Percentiles rank a stretch among this genome's conserved stretches.
Evolutionary conservation across 2,797 vertebrate genomes (phyloP).

Genomic region (Hozukius guyotensis): DNA sequence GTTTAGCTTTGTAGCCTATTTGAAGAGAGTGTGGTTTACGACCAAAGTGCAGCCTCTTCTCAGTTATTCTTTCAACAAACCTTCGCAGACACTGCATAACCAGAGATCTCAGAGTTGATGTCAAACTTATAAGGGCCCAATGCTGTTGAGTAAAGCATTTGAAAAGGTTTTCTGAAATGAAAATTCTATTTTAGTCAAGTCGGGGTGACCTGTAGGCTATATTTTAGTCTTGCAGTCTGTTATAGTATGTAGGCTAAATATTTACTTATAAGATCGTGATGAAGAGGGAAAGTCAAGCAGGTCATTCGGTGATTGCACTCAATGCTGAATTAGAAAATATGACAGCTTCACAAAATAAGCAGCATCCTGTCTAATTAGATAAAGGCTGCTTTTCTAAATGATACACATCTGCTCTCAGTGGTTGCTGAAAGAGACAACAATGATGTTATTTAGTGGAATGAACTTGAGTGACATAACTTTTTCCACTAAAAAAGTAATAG

Average conservation of each 20-base stretch:
- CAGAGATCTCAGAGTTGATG: slow-evolving; percentile 21
- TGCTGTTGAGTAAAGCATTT: background rate
- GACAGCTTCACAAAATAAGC: background rate
- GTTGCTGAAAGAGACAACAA: background rate
- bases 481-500: background rate
- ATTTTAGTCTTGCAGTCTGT: background rate
- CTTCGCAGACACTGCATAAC: background rate
- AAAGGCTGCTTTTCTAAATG: background rate
- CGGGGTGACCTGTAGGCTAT: background rate
- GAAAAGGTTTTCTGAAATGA: background rate
- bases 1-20: slow-evolving; percentile 52
- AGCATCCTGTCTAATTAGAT: background rate
- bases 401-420: background rate
- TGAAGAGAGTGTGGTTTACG: slow-evolving; percentile 56
- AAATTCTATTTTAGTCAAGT: background rate
- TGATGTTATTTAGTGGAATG: background rate
- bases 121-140: background rate
- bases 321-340: background rate
- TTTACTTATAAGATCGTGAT: background rate
- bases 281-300: background rate
- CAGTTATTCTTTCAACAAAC: slow-evolving; percentile 45
- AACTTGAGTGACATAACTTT: background rate
- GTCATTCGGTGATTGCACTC: background rate
- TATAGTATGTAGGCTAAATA: background rate
- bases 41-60: slow-evolving; percentile 46